Evolutionary conservation across 2,113 vertebrate species (phyloP).

Genomic region (Diphyllodes magnificus): DNA sequence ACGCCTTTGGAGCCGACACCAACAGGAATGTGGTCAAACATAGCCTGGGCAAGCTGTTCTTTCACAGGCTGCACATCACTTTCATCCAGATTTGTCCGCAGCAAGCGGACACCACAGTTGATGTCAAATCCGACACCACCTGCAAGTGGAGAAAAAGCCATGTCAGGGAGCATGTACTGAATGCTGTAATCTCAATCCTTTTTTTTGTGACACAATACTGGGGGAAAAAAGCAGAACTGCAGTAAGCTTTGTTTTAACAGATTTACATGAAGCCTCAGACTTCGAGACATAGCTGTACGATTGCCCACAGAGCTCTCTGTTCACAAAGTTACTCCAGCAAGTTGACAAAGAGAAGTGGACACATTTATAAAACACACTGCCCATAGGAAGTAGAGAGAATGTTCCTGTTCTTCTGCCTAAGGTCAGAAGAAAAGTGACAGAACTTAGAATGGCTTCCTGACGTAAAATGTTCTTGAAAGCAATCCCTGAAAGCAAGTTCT

Average conservation of each 20-base stretch:
- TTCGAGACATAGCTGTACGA: background rate
- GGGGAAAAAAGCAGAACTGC: background rate
- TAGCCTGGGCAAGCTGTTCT: constrained; percentile 93
- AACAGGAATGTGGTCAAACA: constrained; percentile 98
- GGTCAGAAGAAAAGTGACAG: background rate
- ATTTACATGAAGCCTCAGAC: background rate
- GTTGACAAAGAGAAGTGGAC: background rate
- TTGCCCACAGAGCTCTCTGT: background rate
- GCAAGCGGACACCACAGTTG: constrained; percentile 93
- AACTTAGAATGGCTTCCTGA: background rate
- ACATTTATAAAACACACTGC: background rate
- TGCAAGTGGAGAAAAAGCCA: constrained; percentile 19
- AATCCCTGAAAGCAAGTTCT: background rate
- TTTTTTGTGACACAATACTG: background rate
- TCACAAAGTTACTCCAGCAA: background rate
- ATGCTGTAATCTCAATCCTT: background rate
- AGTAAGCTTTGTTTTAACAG: background rate
- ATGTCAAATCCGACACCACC: constrained; percentile 98
- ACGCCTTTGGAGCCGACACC: constrained; percentile 97
- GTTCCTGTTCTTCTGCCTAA: background rate
- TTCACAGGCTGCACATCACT: constrained; percentile 95
- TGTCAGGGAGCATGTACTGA: background rate
- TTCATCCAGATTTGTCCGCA: constrained; percentile 95
- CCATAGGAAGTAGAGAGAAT: background rate
- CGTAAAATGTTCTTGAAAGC: background rate